Conservation (phyloP, 2,113 vertebrate genomes). For the Narcine bancroftii region DNA sequence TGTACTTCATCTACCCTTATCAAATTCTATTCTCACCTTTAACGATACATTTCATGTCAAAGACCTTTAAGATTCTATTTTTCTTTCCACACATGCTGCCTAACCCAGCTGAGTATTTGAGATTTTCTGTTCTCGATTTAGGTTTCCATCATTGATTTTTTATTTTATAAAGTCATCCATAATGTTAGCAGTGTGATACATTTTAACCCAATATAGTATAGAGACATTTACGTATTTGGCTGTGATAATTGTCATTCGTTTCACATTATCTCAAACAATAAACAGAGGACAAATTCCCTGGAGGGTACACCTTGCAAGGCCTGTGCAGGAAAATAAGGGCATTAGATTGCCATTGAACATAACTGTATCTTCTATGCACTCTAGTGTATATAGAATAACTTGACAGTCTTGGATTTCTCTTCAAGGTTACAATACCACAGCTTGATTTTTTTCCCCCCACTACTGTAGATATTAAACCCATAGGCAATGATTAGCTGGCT, state of each 20-base stretch:
- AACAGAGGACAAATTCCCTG: neutral
- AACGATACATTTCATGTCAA: neutral
- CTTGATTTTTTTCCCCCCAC: conserved; percentile 49
- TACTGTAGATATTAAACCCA: conserved; percentile 51
- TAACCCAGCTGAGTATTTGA: no score
- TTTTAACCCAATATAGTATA: no score
- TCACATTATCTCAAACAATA: neutral
- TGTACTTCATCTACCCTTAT: neutral
- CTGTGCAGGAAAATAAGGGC: neutral
- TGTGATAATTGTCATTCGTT: neutral
- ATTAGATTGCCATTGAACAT: neutral
- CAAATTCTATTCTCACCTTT: neutral
- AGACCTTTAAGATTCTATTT: no score
- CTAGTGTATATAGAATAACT: neutral
- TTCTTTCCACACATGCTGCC: no score
- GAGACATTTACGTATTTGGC: neutral
- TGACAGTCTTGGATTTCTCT: neutral
- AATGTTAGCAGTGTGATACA: neutral
- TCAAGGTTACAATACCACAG: neutral
- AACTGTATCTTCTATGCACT: neutral
- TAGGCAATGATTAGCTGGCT: neutral
- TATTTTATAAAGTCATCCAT: no score
- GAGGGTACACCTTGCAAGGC: neutral
- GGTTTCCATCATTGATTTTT: no score
- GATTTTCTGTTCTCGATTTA: no score